Evolutionary conservation across 2,797 vertebrate species (phyloP), one percentile per base, ranked within the genome.

Genomic region (Enteromius viviparus): DNA sequence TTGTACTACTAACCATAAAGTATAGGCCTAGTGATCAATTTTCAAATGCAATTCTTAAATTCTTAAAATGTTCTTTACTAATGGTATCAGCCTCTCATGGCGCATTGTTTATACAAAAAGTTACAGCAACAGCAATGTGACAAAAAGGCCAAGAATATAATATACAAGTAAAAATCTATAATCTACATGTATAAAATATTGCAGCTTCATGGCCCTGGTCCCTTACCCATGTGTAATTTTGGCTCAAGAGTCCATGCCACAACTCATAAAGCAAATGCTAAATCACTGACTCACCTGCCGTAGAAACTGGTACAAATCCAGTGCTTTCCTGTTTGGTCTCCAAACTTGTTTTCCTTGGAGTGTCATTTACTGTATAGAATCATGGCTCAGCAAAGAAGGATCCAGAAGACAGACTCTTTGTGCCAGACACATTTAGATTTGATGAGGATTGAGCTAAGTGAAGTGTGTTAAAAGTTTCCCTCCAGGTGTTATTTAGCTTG

Each of bases 281-380:
- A 87, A 85, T 87, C 64, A 88, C 87, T 89, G 88, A 89, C 81
- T 77, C 78, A 89, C 64, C 84, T 85, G 84, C 71, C 83, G 81
- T 70, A 86, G 84, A 89, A 86, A 85, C 80, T 87, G 83, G 66
- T 68, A 34, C 51, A 81, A 85, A 85, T 88, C 78, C 62, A 81
- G 83, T 26, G 64, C 81, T 86, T 85, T 80, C 83, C 87, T 76
- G 77, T 82, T 84, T 80, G 71, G 85, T 76, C 83, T 81, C 78
- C 83, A 85, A 86, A 66, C 75, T 51, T 87, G 79, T 87, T 89
- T 87, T 81, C 85, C 75, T 87, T 89, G 86, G 84, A 85, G 42
- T 42, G 78, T 76, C 69, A 78, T 76, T 83, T n/a, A n/a, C n/a
- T n/a, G n/a, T 76, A 26, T 12, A 85, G 83, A 82, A 34, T 29